A percentile compares a stretch with the other conserved stretches of the same genome.
Conservation (phyloP, 2,797 vertebrate genomes). For the Sebastes nivosus region DNA sequence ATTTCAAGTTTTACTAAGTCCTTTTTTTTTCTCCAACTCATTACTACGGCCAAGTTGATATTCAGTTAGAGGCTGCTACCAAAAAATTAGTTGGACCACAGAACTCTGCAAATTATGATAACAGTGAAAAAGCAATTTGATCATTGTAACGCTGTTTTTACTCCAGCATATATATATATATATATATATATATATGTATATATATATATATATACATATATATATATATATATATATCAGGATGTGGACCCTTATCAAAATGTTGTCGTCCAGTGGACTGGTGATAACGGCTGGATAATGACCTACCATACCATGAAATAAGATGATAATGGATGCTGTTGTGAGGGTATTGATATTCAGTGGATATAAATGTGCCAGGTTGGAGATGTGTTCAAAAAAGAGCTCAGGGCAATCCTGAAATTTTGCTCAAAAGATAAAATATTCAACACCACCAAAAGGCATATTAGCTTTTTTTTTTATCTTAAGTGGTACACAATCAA, state of each 20-base stretch:
- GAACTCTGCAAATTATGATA: conserved; percentile 26
- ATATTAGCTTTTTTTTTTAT: neutral
- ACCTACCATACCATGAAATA: neutral
- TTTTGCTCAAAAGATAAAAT: neutral
- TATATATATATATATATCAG: neutral
- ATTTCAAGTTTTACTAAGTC: neutral
- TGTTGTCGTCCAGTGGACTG: conserved; percentile 1
- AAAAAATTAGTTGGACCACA: neutral
- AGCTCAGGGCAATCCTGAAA: neutral
- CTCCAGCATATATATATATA: neutral
- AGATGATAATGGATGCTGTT: neutral
- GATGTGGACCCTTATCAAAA: neutral
- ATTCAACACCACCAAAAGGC: neutral
- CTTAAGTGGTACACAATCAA: neutral
- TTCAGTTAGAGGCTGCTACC: neutral
- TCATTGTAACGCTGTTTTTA: neutral
- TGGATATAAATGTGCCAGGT: no score
- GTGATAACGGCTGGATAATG: conserved; percentile 13
- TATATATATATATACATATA: no score
- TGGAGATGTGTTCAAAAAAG: neutral
- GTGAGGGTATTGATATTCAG: neutral
- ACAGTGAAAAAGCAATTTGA: conserved; percentile 2
- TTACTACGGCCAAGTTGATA: neutral
- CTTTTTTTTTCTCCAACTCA: neutral
- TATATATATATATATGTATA: neutral